These are phyloP conservation scores for Cyphomyrus discorhynchus DNA, from an alignment of 2,113 vertebrate species.

Conservation along the genomic window DNA sequence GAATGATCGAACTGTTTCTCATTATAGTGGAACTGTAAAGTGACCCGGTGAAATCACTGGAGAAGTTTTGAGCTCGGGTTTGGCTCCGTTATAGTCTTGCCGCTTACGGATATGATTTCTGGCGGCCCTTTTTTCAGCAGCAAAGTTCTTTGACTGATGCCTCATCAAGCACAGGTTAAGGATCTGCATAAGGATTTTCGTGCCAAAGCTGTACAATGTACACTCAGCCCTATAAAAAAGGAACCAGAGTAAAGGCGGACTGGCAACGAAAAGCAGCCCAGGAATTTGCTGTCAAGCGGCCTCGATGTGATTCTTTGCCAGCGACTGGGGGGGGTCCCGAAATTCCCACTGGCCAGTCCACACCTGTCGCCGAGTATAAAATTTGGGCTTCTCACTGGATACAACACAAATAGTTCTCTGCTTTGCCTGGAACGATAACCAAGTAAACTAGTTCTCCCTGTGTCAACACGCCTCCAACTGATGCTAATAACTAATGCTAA, in stretches of 20 bases:
- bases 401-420: not conserved
- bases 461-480: not conserved
- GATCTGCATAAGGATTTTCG: not conserved
- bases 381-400: not conserved
- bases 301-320: not conserved
- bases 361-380: not conserved
- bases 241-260: not conserved
- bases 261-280: not conserved
- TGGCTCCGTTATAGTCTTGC: not conserved
- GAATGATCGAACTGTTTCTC: not conserved
- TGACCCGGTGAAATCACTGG: not conserved
- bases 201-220: not conserved
- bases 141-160: not conserved
- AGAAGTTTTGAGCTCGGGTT: not conserved
- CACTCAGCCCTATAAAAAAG: not conserved
- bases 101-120: not conserved
- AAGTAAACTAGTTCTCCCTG: not conserved
- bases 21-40: not conserved
- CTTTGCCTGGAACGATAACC: not conserved
- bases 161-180: not conserved
- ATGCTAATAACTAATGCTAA: not conserved
- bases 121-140: not conserved
- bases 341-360: not conserved
- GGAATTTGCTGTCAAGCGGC: not conserved
- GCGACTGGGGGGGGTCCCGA: not conserved